A percentile compares a stretch with the other conserved stretches of the same genome.
Evolutionary conservation across 2,888 invertebrate species (phyloP).

Genomic region (Conops quadrifasciatus): DNA sequence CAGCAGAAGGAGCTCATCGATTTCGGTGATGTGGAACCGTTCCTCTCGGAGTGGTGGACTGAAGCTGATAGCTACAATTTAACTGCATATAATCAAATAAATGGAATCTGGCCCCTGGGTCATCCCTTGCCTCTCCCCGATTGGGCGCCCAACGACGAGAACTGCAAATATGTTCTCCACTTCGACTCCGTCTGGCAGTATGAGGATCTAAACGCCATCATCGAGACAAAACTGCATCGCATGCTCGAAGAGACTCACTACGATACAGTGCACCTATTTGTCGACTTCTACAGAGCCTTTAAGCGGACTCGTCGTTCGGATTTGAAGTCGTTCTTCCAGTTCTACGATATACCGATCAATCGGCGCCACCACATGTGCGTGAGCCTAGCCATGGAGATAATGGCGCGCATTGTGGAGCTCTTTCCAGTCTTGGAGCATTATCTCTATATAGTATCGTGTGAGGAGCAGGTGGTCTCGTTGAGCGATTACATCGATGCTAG

Average conservation of each 20-base stretch:
- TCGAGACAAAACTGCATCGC: constrained; percentile 82
- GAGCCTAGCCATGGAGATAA: constrained; percentile 83
- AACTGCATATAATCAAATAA: constrained; percentile 65
- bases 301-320: constrained; percentile 72
- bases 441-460: constrained; percentile 83
- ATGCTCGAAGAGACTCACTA: constrained; percentile 87
- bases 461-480: constrained; percentile 78
- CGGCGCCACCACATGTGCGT: constrained; percentile 87
- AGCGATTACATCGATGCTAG: constrained; percentile 69
- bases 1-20: constrained; percentile 30
- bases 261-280: constrained; percentile 87
- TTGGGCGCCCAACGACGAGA: constrained; percentile 68
- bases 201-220: constrained; percentile 80
- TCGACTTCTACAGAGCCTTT: constrained; percentile 73
- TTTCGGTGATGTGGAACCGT: constrained; percentile 37
- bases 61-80: constrained; percentile 63
- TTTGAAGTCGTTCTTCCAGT: constrained; percentile 77
- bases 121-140: constrained; percentile 80
- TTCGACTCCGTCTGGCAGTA: constrained; percentile 70
- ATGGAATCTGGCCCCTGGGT: constrained; percentile 73
- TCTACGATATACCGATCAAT: constrained; percentile 81
- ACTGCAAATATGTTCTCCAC: constrained; percentile 64
- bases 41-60: constrained; percentile 53
- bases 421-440: constrained; percentile 74
- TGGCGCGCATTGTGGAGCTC: constrained; percentile 73